Percentiles rank a stretch among this genome's conserved stretches.
Evolutionary conservation across 37 sponge, comb jelly and placozoan species (phyloP).

Genomic region (Petrosia ficiformis): DNA sequence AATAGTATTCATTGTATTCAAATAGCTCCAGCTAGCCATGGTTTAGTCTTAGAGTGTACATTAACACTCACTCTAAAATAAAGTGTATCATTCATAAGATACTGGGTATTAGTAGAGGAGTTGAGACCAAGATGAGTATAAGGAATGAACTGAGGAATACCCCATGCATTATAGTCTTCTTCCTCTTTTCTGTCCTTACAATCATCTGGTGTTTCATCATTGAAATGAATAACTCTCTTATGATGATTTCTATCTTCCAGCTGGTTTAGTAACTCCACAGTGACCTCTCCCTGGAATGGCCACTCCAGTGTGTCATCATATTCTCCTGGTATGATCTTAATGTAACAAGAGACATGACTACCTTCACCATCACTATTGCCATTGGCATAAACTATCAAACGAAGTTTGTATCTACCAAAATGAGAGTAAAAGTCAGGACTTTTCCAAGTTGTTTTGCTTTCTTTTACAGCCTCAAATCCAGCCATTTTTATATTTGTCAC

Average conservation of each 20-base stretch:
- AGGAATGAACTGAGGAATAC: background rate
- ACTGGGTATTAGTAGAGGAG: background rate
- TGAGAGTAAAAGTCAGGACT: background rate
- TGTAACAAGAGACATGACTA: background rate
- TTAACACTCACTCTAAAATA: conserved; percentile 6
- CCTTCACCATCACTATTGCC: background rate
- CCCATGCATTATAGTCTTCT: background rate
- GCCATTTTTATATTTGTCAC: no score
- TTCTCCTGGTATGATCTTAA: background rate
- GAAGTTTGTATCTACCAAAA: background rate
- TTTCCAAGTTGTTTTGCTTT: background rate
- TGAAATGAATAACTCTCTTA: background rate
- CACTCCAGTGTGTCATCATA: background rate
- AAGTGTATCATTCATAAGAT: conserved; percentile 12
- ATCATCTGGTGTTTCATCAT: background rate
- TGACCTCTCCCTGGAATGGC: background rate
- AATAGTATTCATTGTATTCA: background rate
- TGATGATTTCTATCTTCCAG: background rate
- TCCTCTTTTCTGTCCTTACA: background rate
- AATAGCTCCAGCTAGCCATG: conserved; percentile 1
- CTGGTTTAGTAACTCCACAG: background rate
- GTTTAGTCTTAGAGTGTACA: background rate
- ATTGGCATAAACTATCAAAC: background rate
- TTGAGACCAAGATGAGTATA: background rate
- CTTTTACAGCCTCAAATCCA: no score